Conservation (phyloP, 2,797 vertebrate species). For the Alectoris magna region DNA sequence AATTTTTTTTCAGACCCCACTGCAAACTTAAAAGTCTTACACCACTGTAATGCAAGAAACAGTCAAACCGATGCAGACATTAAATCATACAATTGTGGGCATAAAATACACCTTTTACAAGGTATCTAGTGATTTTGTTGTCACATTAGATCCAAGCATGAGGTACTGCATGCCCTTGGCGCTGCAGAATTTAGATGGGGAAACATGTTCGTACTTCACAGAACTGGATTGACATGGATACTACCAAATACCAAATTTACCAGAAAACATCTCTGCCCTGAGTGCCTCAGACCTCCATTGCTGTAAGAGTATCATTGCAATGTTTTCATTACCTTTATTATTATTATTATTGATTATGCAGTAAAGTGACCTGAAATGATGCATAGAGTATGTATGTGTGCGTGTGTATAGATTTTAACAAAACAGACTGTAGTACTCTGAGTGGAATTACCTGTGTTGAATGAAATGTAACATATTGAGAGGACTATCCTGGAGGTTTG, state of each 20-base stretch:
- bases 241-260: constrained; percentile 58
- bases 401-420: constrained; percentile 67
- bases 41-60: constrained; percentile 34
- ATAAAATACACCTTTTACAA: constrained; percentile 47
- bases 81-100: constrained; percentile 59
- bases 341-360: constrained; percentile 78
- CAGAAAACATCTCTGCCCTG: constrained; percentile 72
- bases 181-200: constrained; percentile 46
- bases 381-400: background rate
- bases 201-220: constrained; percentile 8
- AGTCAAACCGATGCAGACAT: constrained; percentile 35
- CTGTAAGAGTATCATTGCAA: constrained; percentile 72
- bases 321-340: constrained; percentile 78
- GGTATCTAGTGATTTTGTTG: constrained; percentile 52
- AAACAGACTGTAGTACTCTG: constrained; percentile 66
- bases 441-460: constrained; percentile 51
- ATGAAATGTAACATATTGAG: constrained; percentile 62
- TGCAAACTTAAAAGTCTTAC: background rate
- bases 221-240: background rate
- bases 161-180: constrained; percentile 6
- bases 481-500: constrained; percentile 56
- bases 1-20: background rate
- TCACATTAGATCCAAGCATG: background rate
- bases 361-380: constrained; percentile 68
- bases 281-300: constrained; percentile 80